Conservation (phyloP, 2,888 invertebrate genomes). For the Taenaris catops region DNA sequence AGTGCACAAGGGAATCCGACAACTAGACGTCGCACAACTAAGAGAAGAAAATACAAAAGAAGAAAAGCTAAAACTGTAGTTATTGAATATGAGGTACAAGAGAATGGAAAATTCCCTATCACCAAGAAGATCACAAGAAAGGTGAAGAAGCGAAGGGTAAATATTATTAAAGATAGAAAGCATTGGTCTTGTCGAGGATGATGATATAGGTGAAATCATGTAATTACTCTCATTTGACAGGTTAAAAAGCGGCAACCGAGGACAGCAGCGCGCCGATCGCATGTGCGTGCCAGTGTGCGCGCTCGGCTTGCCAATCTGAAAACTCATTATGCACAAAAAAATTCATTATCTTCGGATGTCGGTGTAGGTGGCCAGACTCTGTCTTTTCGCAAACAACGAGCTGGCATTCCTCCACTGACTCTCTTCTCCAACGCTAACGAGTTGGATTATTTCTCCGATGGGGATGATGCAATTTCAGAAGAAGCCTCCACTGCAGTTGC, state of each 20-base stretch:
- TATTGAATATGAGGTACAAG: constrained; percentile 83
- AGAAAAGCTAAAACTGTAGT: constrained; percentile 80
- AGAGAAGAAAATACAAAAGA: constrained; percentile 44
- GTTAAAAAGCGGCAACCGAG: constrained; percentile 45
- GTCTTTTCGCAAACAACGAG: constrained; percentile 31
- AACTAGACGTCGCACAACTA: constrained; percentile 29
- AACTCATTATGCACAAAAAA: no score
- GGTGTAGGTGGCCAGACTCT: constrained; percentile 17
- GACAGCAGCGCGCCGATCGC: constrained; percentile 60
- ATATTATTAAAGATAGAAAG: no score
- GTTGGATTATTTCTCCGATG: constrained; percentile 84
- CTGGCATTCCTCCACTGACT: constrained; percentile 44
- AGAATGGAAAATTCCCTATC: constrained; percentile 81
- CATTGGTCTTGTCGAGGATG: no score
- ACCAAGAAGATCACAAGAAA: constrained; percentile 70
- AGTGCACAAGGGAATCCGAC: constrained; percentile 13
- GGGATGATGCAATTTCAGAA: constrained; percentile 45
- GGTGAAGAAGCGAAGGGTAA: constrained; percentile 52
- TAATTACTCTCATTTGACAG: constrained; percentile 30
- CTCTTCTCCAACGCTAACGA: constrained; percentile 84
- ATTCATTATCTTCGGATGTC: no score
- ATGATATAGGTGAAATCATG: no score
- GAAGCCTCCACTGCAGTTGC: constrained; percentile 57
- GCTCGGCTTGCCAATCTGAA: constrained; percentile 40
- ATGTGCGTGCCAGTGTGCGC: constrained; percentile 59